Base-by-base conservation (phyloP, 1,140 invertebrate species). In the Cheumatopsyche charites region DNA sequence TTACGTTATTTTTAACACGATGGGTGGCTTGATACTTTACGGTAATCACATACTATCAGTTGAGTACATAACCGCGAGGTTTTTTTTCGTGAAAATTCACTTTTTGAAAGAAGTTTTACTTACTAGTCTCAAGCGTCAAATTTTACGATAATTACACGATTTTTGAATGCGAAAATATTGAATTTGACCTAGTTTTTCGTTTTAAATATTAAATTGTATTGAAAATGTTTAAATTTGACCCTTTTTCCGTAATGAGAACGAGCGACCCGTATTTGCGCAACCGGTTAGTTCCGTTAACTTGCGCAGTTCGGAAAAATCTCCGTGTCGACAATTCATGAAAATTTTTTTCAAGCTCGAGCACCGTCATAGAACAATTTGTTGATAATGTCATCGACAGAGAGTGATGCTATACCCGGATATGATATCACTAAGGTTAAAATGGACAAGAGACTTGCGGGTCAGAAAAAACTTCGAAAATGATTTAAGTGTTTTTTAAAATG, bases 381-480 rank as follows among this genome's bases (percentile, higher is more conserved):
- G 47, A 52, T 52, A 52, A 52, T 52, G 47, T 52, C 47, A 52
- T 52, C 47, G 47, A 15, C 19, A 19, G 47, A n/a, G n/a, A 52
- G 47, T 52, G 47, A 52, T 52, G 47, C 47, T 52, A 19, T 52
- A 52, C 47, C 47, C 47, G 47, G 47, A 52, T 52, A 17, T 52
- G 47, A 52, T 52, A 52, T 52, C 47, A 19, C 47, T 52, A 52
- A 52, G 47, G 47, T 52, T 52, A 52, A 52, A 52, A 52, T 52
- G 47, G 47, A 52, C 47, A 52, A 52, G 47, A 52, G 47, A 15
- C 47, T 17, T 47, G 15, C 47, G 12, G 47, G 47, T 52, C 19
- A 52, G 15, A 52, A 52, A 52, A 52, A 17, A 52, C 9, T 17
- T 17, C 15, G 1, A 52, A 52, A 17, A 19, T 17, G 19, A 52